Evolutionary conservation across 2,797 vertebrate genomes (phyloP), one percentile per base, ranked within the genome.

Genomic region (Choloepus didactylus): DNA sequence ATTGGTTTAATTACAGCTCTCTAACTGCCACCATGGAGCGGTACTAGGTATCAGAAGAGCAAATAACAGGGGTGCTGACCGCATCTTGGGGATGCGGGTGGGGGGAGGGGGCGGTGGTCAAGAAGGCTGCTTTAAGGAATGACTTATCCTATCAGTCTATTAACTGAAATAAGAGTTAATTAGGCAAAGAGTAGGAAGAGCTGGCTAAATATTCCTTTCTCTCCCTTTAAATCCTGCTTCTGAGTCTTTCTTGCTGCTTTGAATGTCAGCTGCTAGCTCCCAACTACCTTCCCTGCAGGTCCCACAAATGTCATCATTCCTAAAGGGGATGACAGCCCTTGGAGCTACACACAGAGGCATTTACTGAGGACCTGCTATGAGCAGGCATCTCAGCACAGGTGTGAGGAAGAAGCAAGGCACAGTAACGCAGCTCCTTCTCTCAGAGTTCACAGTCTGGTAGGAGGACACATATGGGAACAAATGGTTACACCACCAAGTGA

Each of bases 221-320:
- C 5, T 75, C 23, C 35, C 62, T 87, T 91, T 89, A 75, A 91
- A 77, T 62, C 46, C 49, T 81, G 15, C 38, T 79, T 80, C 76
- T 90, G 46, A 76, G 77, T 72, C 73, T 77, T 35, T 89, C 62
- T 79, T 77, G 59, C 49, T 69, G n/a, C 27, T 84, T 66, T 95
- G 38, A 60, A 44, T 76, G n/a, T 82, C 83, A 82, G 41, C 19
- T 80, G 67, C 59, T 67, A 69, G 86, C 38, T 84, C 77, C 64
- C 69, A 81, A 27, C 12, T 27, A 67, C 46, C 46, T 86, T 73
- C 49, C 73, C 64, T 64, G 38, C 67, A 59, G 59, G 89, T 72
- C 70, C 82, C 82, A 84, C 70, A 60, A 54, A 82, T n/a, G 59
- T 56, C 79, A 60, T 25, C 56, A 81, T 44, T 87, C 62, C 72